Evolutionary conservation across 1,140 invertebrate genomes (phyloP).

Genomic region (Pseudomyrmex pallidus): DNA sequence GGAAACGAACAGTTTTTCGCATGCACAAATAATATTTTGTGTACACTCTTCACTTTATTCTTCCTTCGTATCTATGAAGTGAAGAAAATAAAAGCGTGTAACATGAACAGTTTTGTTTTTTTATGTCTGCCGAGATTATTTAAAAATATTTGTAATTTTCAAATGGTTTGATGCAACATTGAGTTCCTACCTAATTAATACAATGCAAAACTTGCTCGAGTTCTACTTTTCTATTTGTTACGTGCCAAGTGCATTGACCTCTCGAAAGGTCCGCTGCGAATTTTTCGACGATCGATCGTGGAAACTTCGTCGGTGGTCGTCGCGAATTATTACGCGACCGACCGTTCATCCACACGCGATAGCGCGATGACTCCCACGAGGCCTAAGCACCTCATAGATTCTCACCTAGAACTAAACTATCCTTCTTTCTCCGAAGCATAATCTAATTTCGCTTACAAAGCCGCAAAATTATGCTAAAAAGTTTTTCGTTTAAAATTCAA

Average conservation of each 20-base stretch:
- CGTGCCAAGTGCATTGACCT: constrained; percentile 38
- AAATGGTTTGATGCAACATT: too few relatives aligned
- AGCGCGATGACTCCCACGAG: constrained; percentile 52
- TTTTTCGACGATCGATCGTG: constrained; percentile 73
- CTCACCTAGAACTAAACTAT: constrained; percentile 32
- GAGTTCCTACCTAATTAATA: too few relatives aligned
- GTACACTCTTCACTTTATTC: neutral
- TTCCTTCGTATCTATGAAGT: too few relatives aligned
- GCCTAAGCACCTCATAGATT: constrained; percentile 34
- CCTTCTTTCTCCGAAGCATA: neutral
- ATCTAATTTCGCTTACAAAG: neutral
- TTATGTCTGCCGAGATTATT: too few relatives aligned
- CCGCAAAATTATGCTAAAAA: neutral
- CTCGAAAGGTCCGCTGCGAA: constrained; percentile 46
- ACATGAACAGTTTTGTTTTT: neutral
- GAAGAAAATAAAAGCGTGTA: too few relatives aligned
- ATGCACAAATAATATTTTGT: neutral
- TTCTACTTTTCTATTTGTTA: too few relatives aligned
- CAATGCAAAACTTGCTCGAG: too few relatives aligned
- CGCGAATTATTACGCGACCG: constrained; percentile 69
- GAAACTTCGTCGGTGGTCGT: constrained; percentile 70
- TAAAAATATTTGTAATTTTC: too few relatives aligned
- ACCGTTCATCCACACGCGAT: constrained; percentile 64
- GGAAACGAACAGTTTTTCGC: constrained; percentile 33
- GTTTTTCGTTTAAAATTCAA: neutral